Conservation (phyloP, 2,797 vertebrate species). For the Xenops minutus region DNA sequence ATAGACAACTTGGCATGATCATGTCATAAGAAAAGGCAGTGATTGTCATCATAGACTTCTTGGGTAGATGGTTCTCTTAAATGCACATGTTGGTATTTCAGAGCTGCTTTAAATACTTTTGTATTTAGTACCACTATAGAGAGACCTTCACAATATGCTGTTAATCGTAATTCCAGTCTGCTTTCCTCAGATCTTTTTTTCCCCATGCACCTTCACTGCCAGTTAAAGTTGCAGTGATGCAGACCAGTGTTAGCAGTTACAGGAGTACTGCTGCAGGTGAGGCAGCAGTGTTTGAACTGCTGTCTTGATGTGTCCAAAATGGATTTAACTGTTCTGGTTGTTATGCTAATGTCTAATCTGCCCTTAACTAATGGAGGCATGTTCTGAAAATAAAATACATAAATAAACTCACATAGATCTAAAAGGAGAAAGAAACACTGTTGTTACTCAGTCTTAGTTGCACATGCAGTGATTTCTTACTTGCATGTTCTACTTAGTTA, state of each 20-base stretch:
- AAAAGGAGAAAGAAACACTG: background rate
- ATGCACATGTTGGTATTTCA: background rate
- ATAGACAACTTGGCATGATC: conserved; percentile 46
- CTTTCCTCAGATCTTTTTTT: background rate
- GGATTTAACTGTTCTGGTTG: background rate
- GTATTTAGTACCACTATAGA: background rate
- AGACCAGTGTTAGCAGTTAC: background rate
- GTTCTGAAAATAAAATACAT: background rate
- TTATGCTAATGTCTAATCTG: background rate
- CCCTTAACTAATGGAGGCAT: background rate
- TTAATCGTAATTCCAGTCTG: background rate
- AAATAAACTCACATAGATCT: fast-evolving
- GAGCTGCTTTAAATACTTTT: background rate
- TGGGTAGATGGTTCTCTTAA: conserved; percentile 18
- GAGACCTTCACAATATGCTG: background rate
- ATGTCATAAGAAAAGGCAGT: conserved; percentile 32
- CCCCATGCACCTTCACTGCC: background rate
- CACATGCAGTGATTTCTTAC: background rate
- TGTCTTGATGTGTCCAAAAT: background rate
- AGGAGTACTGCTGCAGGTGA: background rate
- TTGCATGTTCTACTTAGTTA: fast-evolving
- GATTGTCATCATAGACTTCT: conserved; percentile 24
- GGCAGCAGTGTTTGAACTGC: background rate
- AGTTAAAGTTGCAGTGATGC: background rate
- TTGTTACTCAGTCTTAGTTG: background rate